Conservation (phyloP, 2,797 vertebrate species). For the Hafferia zeledoni region DNA sequence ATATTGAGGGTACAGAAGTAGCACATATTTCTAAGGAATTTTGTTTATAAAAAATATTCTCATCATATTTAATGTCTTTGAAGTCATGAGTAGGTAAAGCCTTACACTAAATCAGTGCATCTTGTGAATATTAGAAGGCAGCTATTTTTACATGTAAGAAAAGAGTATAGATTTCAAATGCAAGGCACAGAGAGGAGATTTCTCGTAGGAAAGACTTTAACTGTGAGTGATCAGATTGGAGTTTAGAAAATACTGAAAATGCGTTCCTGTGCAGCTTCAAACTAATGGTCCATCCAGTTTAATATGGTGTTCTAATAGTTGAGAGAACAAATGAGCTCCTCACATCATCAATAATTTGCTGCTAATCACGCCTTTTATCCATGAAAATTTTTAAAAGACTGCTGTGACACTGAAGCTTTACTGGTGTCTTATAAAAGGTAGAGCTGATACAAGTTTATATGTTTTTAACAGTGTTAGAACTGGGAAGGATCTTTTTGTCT, state of each 20-base stretch:
- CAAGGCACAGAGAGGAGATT: not conserved
- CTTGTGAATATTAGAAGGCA: not conserved
- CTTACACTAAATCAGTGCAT: not conserved
- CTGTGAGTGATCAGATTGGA: not conserved
- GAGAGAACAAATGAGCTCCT: not conserved
- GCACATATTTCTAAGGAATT: not conserved
- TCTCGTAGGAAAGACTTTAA: not conserved
- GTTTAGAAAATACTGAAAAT: not conserved
- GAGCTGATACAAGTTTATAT: not conserved
- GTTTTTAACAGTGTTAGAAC: not conserved
- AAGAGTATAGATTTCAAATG: not conserved
- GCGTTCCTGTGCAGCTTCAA: not conserved
- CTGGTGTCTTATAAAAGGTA: not conserved
- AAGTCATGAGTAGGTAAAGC: not conserved
- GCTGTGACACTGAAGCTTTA: not conserved
- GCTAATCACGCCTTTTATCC: not conserved
- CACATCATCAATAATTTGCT: not conserved
- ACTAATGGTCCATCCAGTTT: not conserved
- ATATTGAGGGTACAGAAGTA: not conserved
- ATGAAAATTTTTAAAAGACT: not conserved
- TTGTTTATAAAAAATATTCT: not conserved
- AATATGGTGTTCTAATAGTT: not conserved
- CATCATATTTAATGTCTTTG: not conserved
- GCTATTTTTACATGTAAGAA: not conserved
- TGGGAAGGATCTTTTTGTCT: not conserved